Evolutionary conservation across 2,113 vertebrate genomes (phyloP), one percentile per base, ranked within the genome.

Genomic region (Pelvicachromis taeniatus): DNA sequence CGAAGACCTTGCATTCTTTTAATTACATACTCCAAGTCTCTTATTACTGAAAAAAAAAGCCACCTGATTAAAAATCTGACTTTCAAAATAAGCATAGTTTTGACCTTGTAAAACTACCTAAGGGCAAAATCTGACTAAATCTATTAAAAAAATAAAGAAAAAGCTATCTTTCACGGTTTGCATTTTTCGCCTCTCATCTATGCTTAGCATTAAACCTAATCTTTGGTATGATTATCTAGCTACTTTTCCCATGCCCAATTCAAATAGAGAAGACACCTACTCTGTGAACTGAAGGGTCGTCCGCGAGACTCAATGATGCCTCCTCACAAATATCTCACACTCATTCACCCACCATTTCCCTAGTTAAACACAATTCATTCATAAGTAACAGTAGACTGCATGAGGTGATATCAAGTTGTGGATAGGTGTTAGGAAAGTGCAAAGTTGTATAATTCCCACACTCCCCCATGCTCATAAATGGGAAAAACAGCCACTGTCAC

Each of bases 401-500:
- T 31, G 31, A 86, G 83, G 79, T 48, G 81, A 73, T 87, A 82
- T 78, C 82, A 85, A 81, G 81, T 80, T 81, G 80, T 85, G 68
- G 63, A 77, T 55, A 65, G 81, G 70, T 88, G 85, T 87, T 84
- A 85, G 75, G 48, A 48, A 78, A 88, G 75, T 42, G 63, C 83
- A 73, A 87, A 85, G 73, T 81, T 52, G 63, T 78, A 56, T 55
- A 75, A 85, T 79, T 84, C 48, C 88, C 73, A 80, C 80, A 85
- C 58, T 83, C 50, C 86, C 78, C 61, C 1, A 3, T 55, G 81
- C 79, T 85, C 85, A 79, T 89, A 81, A 91, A 80, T 50, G 85
- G 73, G 83, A 86, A 50, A 48, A 84, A 90, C 85, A 84, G 79
- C 87, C 26, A 75, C 45, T 75, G 91, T 90, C 78, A 87, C 42